phyloP scores from a whole-genome alignment of 1,140 invertebrate genomes.

The Riptortus pedestris region DNA sequence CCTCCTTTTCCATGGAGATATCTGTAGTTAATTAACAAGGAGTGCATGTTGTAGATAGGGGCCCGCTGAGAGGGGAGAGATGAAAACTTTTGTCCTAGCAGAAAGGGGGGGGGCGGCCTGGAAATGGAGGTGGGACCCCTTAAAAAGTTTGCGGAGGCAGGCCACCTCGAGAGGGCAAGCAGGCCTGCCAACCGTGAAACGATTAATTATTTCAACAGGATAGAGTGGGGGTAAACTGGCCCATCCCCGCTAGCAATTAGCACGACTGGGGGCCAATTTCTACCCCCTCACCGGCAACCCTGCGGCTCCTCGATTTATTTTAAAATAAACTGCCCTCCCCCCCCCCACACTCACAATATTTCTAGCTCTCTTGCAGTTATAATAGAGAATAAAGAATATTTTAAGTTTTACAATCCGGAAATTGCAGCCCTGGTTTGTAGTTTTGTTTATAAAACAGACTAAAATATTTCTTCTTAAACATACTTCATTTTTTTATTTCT shows the following conservation, averaged over 20 bases:
- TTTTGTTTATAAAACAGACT: no score
- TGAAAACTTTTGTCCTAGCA: not conserved
- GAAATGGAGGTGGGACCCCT: not conserved
- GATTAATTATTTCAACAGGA: conserved; percentile 17
- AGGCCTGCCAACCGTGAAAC: conserved; percentile 11
- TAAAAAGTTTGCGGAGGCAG: not conserved
- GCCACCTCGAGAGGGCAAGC: not conserved
- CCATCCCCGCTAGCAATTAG: conserved; percentile 4
- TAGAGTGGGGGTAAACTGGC: not conserved
- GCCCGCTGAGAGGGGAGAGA: not conserved
- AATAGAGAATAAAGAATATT: no score
- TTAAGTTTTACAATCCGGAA: no score
- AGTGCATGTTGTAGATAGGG: not conserved
- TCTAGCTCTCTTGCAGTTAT: not conserved
- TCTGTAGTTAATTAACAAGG: conserved; percentile 8
- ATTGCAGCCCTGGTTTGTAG: no score
- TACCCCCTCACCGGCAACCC: no score
- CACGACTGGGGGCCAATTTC: no score
- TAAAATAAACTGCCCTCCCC: not conserved
- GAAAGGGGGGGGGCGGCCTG: not conserved
- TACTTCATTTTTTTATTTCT: no score
- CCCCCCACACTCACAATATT: not conserved
- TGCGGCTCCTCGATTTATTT: no score
- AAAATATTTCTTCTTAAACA: no score
- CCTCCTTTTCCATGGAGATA: not conserved